These are phyloP conservation scores for Exocentrus adspersus DNA, from an alignment of 2,888 invertebrate species.

Conservation along the genomic window DNA sequence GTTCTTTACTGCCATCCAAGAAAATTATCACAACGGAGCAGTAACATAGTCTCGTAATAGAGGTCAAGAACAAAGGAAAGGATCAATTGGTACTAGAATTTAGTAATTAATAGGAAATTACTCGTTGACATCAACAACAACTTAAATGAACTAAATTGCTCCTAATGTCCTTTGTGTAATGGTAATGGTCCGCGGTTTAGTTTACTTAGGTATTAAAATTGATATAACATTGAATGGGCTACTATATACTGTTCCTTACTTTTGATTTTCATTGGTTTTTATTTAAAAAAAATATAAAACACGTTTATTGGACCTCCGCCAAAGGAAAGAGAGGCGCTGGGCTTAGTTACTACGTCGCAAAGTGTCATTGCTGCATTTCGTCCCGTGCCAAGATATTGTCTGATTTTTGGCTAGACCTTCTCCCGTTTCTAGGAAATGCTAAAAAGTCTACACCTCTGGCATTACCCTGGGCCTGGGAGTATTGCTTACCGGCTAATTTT, in stretches of 20 bases:
- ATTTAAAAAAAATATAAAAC: neutral
- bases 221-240: too few relatives aligned
- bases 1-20: neutral
- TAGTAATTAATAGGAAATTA: constrained; percentile 32
- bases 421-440: constrained; percentile 9
- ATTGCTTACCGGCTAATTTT: constrained; percentile 14
- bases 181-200: neutral
- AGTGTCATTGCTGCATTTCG: neutral
- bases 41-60: too few relatives aligned
- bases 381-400: constrained; percentile 27
- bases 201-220: neutral
- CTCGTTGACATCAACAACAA: constrained; percentile 25
- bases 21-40: neutral
- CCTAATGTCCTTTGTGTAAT: constrained; percentile 1
- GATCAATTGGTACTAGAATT: constrained; percentile 33
- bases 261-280: neutral
- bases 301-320: too few relatives aligned
- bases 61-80: constrained; percentile 35
- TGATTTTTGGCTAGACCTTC: constrained; percentile 30
- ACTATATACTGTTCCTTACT: too few relatives aligned
- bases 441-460: neutral
- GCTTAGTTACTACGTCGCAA: neutral
- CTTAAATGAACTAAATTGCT: constrained; percentile 27
- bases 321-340: too few relatives aligned
- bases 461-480: neutral